phyloP scores from a whole-genome alignment of 2,888 invertebrate genomes.

The Epistrophe grossulariae region DNA sequence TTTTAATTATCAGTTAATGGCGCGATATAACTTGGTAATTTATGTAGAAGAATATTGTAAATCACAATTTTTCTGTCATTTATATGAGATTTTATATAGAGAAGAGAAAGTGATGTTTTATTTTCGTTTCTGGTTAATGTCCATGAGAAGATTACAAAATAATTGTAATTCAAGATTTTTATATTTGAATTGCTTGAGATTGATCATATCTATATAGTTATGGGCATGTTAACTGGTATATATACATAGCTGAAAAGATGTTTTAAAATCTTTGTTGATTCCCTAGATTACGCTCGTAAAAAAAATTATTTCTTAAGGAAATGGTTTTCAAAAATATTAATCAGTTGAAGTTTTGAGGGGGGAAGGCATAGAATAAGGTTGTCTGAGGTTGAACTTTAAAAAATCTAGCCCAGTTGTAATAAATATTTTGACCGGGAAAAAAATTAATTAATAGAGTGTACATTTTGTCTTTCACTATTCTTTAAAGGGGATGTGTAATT shows the following conservation, averaged over 20 bases:
- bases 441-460: too few species aligned
- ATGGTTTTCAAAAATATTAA: too few species aligned
- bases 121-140: slow-evolving; percentile 1
- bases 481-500: too few species aligned
- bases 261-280: neutral
- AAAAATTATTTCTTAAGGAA: neutral
- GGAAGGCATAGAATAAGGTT: too few species aligned
- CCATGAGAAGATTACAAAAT: neutral
- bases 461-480: too few species aligned
- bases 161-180: neutral
- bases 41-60: slow-evolving; percentile 23
- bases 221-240: neutral
- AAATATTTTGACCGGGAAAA: too few species aligned
- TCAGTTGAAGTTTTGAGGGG: too few species aligned
- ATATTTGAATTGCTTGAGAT: neutral
- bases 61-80: slow-evolving; percentile 24
- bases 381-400: too few species aligned
- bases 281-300: neutral
- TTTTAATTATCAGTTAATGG: slow-evolving; percentile 45
- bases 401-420: too few species aligned
- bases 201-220: neutral
- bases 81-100: too few species aligned
- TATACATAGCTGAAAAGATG: neutral
- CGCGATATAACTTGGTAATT: slow-evolving; percentile 13
- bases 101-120: slow-evolving; percentile 12